Conservation (phyloP, 2,888 invertebrate genomes). For the Thymelicus sylvestris region DNA sequence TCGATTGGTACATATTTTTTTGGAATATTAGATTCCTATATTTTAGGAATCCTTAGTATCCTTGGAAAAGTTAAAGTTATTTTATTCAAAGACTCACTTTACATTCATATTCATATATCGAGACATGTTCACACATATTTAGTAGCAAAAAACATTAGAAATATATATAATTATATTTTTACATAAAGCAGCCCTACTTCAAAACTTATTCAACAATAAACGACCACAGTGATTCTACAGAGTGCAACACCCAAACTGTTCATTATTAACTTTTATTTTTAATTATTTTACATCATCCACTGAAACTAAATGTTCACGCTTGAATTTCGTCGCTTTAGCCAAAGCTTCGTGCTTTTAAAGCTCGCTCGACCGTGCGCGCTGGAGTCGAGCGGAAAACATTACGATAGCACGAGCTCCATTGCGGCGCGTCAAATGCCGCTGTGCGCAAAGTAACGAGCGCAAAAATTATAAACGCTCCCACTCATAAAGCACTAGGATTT, state of each 20-base stretch:
- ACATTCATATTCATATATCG: too few species aligned
- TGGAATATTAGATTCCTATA: too few species aligned
- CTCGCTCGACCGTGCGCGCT: slow-evolving; percentile 56
- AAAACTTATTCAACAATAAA: too few species aligned
- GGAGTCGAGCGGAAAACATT: slow-evolving; percentile 57
- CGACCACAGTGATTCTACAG: too few species aligned
- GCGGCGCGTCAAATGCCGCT: slow-evolving; percentile 41
- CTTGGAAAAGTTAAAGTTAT: too few species aligned
- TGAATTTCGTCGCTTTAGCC: slow-evolving; percentile 28
- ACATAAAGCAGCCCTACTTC: too few species aligned
- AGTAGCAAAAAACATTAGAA: too few species aligned
- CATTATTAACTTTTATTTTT: not conserved
- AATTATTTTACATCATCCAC: slow-evolving; percentile 1
- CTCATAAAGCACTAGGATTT: slow-evolving; percentile 26
- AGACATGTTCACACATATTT: too few species aligned
- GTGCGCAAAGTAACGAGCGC: slow-evolving; percentile 46
- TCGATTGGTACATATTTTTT: too few species aligned
- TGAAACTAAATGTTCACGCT: slow-evolving; percentile 12
- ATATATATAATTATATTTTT: too few species aligned
- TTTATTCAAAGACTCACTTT: too few species aligned
- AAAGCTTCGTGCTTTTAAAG: slow-evolving; percentile 49
- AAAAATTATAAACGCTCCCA: slow-evolving; percentile 41
- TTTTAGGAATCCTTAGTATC: too few species aligned
- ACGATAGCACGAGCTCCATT: slow-evolving; percentile 56
- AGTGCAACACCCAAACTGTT: not conserved